phyloP scores from a whole-genome alignment of 2,888 invertebrate genomes.

The Vandiemenella viatica region DNA sequence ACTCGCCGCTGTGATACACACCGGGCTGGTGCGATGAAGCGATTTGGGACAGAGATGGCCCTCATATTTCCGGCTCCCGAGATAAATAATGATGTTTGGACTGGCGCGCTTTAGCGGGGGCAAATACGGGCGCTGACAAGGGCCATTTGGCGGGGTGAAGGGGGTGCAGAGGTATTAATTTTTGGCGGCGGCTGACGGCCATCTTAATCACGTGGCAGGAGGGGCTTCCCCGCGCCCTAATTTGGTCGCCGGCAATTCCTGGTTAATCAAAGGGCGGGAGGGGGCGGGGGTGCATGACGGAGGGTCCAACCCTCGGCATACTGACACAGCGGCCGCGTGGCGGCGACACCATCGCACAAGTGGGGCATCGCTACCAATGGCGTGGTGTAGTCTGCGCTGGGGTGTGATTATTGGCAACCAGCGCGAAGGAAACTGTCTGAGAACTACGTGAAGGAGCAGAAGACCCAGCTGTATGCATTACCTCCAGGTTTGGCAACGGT shows the following conservation, averaged over 20 bases:
- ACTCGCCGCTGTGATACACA: no score
- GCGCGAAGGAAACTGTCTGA: no score
- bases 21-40: no score
- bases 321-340: no score
- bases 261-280: slow-evolving; percentile 10
- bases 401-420: no score
- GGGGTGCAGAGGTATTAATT: slow-evolving; percentile 4
- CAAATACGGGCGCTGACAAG: background rate
- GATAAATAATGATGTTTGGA: slow-evolving; percentile 1
- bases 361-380: no score
- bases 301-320: slow-evolving; percentile 3
- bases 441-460: no score
- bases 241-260: background rate
- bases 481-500: no score
- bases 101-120: background rate
- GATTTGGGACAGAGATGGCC: background rate
- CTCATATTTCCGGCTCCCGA: background rate
- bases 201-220: slow-evolving; percentile 4
- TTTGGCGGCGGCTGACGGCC: background rate
- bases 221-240: slow-evolving; percentile 8
- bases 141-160: no score
- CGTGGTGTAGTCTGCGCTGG: no score
- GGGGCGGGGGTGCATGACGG: slow-evolving; percentile 13
- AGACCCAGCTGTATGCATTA: no score
- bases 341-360: no score